Base-by-base conservation (phyloP, 2,888 invertebrate species). In the Clanis bilineata region DNA sequence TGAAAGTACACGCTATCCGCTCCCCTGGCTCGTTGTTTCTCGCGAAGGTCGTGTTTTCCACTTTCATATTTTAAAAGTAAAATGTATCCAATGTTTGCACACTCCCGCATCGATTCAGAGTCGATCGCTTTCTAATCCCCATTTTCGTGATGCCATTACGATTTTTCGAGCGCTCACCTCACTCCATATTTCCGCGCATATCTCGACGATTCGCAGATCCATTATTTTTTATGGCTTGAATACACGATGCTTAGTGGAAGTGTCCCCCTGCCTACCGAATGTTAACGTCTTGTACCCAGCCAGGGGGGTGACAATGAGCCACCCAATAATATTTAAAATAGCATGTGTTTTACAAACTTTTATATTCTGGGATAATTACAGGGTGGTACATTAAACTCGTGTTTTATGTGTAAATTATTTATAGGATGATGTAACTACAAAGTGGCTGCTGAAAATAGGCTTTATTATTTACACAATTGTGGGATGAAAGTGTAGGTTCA, bases 101-200 rank as follows among this genome's bases (percentile, higher is more conserved):
- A 80, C 77, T 80, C 79, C 71, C 77, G 77, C 85, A 88, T 87
- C 88, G 88, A 88, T 88, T 88, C 82, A 83, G 82, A 85, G 79
- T 86, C 86, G 87, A 91, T 90, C 88, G 90, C 80, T 86, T 88
- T 86, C 90, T 90, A 92, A 91, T 92, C 91, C 92, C 90, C 90
- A 86, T 90, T 88, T 89, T 86, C 82, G 85, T 82, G 84, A 83
- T 81, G 88, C 90, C 86, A 88, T 92, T 92, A 91, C 90, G 90
- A 90, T 90, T 88, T 89, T 87, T 88, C 81, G 82, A 83, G 79
- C 88, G 88, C 86, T 84, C 84, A 88, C 89, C 89, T 88, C 85
- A 78, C 89, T 86, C 90, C 87, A 90, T 89, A 91, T 90, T 92
- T 90, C 88, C 85, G 88, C 84, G 89, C 90, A 90, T 92, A 92